Percentiles rank a stretch among this genome's conserved stretches.
phyloP scores from a whole-genome alignment of 2,888 invertebrate genomes.

The Erebia epiphron region DNA sequence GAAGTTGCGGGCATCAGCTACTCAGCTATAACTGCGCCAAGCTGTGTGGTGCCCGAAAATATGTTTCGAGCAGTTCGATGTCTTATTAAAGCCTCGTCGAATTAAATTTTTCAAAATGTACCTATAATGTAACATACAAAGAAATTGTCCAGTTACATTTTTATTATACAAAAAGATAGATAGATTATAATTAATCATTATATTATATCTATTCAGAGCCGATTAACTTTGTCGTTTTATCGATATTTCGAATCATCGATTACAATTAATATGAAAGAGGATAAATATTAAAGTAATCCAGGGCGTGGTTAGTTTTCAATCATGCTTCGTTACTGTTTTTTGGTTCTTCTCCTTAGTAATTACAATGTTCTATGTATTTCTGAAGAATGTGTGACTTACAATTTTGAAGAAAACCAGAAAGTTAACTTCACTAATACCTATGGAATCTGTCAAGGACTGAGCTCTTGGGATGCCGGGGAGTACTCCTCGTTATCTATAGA shows the following conservation, averaged over 20 bases:
- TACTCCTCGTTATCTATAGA: slow-evolving; percentile 47
- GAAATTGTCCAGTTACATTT: no score
- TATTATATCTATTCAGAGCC: slow-evolving; percentile 12
- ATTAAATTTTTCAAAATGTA: no score
- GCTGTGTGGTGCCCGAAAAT: no score
- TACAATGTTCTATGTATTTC: slow-evolving; percentile 25
- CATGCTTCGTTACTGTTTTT: slow-evolving; percentile 27
- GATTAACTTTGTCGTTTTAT: slow-evolving; percentile 28
- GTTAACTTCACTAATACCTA: slow-evolving; percentile 42
- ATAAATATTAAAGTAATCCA: slow-evolving; percentile 34
- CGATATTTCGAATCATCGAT: slow-evolving; percentile 31
- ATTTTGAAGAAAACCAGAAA: slow-evolving; percentile 51
- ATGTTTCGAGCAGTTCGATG: no score
- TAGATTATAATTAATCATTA: no score
- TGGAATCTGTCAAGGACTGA: slow-evolving; percentile 47
- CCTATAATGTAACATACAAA: no score
- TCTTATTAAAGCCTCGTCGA: no score
- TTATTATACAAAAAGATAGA: no score
- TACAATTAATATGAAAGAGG: slow-evolving; percentile 6
- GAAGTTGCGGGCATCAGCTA: no score
- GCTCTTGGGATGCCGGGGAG: slow-evolving; percentile 48
- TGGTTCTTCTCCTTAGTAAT: slow-evolving; percentile 30
- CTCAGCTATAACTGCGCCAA: no score
- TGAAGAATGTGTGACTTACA: slow-evolving; percentile 52
- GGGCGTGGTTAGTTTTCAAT: neutral